A percentile compares a stretch with the other conserved stretches of the same genome.
phyloP scores from a whole-genome alignment of 2,797 vertebrate genomes.

The Argentina silus region DNA sequence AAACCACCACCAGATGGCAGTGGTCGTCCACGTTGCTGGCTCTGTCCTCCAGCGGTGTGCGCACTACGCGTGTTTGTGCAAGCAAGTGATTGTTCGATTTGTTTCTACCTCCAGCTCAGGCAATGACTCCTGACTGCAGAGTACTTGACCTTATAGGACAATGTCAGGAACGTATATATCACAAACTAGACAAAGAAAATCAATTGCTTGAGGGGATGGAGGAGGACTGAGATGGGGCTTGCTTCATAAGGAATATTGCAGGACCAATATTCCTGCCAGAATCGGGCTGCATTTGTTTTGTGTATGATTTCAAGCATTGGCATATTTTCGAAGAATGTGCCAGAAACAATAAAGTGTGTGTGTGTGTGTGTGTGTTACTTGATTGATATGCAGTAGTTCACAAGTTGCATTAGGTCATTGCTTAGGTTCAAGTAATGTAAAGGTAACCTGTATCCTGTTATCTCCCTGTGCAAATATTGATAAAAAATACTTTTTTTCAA shows the following conservation, averaged over 20 bases:
- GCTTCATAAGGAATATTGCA: too few relatives aligned
- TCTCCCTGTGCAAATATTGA: too few relatives aligned
- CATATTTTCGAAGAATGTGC: too few relatives aligned
- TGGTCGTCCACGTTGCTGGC: slow-evolving; percentile 42
- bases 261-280: too few relatives aligned
- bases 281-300: too few relatives aligned
- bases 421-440: not conserved
- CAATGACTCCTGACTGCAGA: not conserved
- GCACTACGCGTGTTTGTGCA: not conserved
- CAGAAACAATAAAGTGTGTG: too few relatives aligned
- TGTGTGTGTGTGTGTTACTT: too few relatives aligned
- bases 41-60: not conserved
- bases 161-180: not conserved
- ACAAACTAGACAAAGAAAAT: too few relatives aligned
- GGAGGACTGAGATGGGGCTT: too few relatives aligned
- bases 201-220: too few relatives aligned
- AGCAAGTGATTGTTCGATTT: not conserved
- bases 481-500: not conserved
- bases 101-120: not conserved
- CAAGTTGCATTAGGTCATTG: not conserved
- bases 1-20: slow-evolving; percentile 75
- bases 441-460: not conserved
- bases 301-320: too few relatives aligned
- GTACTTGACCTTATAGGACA: not conserved
- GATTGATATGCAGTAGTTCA: too few relatives aligned